Percentiles rank a stretch among this genome's conserved stretches.
Evolutionary conservation across 2,113 vertebrate species (phyloP).

Genomic region (Oreochromis aureus): DNA sequence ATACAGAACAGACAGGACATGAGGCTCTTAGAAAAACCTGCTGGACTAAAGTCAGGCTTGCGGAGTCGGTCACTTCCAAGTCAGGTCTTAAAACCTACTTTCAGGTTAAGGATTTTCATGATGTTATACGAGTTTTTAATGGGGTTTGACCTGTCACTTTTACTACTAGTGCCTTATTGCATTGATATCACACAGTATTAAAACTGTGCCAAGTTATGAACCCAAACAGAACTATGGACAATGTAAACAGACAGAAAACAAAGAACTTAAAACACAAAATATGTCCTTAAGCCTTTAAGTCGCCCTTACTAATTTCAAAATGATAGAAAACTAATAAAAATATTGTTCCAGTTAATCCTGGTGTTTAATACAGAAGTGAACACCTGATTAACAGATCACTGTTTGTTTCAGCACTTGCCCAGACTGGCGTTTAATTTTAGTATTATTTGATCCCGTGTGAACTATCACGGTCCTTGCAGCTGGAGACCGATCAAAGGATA

Average conservation of each 20-base stretch:
- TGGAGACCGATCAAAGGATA: constrained; percentile 27
- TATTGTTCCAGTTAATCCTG: not conserved
- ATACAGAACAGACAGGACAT: not conserved
- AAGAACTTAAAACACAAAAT: not conserved
- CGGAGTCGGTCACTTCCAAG: not conserved
- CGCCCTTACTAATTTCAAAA: not conserved
- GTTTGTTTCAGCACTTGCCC: not conserved
- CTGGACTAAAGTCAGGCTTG: not conserved
- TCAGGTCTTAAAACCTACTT: not conserved
- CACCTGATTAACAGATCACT: not conserved
- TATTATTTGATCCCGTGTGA: constrained; percentile 36
- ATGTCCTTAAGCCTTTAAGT: not conserved
- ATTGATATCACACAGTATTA: not conserved
- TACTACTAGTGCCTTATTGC: not conserved
- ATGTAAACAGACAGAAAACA: not conserved
- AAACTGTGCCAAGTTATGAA: not conserved
- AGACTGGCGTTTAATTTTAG: not conserved
- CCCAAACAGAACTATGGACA: not conserved
- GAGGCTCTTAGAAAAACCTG: not conserved
- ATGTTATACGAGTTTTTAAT: not conserved
- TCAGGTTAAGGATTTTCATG: not conserved
- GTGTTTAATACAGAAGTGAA: not conserved
- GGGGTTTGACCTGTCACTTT: not conserved
- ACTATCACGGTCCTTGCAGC: not conserved
- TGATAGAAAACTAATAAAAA: not conserved